A percentile compares a stretch with the other conserved stretches of the same genome.
Evolutionary conservation across 2,113 vertebrate genomes (phyloP).

Genomic region (Chascanopsetta lugubris): DNA sequence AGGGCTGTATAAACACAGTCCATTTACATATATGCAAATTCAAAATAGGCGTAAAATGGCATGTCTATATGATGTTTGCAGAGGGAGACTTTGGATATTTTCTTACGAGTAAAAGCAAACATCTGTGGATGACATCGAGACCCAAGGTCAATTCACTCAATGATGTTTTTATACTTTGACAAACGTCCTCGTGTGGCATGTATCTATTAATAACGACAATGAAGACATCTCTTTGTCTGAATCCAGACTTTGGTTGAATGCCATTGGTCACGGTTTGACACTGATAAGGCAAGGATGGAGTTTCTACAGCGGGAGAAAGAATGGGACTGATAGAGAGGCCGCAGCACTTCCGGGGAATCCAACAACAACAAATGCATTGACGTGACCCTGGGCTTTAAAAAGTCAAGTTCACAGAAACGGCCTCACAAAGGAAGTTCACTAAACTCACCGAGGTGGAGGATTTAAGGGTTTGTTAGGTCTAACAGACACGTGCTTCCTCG

Average conservation of each 20-base stretch:
- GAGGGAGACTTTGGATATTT: no score
- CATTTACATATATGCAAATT: neutral
- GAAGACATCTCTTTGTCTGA: neutral
- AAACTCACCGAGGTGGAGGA: neutral
- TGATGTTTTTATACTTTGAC: neutral
- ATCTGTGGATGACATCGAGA: neutral
- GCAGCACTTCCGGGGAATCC: neutral
- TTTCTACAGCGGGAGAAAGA: neutral
- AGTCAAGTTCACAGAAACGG: neutral
- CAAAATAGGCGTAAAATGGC: no score
- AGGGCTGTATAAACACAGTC: neutral
- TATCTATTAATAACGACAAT: neutral
- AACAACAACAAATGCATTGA: neutral
- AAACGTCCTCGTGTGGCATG: neutral
- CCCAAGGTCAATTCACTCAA: neutral
- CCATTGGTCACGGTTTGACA: neutral
- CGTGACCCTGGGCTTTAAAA: conserved; percentile 8
- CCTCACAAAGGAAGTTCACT: neutral
- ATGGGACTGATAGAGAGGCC: neutral
- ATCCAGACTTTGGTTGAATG: neutral
- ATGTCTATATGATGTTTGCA: no score
- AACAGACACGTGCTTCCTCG: neutral
- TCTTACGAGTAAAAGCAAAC: no score
- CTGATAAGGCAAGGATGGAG: conserved; percentile 2
- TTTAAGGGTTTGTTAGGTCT: conserved; percentile 14